phyloP scores from a whole-genome alignment of 2,888 invertebrate genomes.

The Sinodicranocentrus sp. region DNA sequence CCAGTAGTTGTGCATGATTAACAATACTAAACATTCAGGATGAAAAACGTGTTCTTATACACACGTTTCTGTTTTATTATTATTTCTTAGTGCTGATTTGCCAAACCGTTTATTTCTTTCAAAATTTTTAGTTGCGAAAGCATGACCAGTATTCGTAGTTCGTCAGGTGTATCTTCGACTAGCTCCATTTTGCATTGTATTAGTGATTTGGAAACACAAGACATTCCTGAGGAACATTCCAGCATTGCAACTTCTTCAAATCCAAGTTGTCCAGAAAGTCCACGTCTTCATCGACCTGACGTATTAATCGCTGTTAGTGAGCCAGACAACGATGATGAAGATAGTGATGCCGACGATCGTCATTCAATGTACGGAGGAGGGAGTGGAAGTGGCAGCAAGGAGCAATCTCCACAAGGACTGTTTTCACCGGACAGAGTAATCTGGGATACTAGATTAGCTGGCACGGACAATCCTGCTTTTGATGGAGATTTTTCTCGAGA shows the following conservation, averaged over 20 bases:
- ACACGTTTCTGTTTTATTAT: conserved; percentile 38
- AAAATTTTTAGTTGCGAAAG: conserved; percentile 75
- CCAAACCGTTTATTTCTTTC: conserved; percentile 54
- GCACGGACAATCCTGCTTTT: conserved; percentile 66
- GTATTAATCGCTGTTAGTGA: conserved; percentile 74
- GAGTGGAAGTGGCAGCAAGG: conserved; percentile 36
- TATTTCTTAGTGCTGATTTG: conserved; percentile 48
- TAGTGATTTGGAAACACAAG: conserved; percentile 75
- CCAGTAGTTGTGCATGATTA: conserved; percentile 27
- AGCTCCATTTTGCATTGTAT: conserved; percentile 76
- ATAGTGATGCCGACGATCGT: conserved; percentile 48
- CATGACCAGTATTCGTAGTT: conserved; percentile 77
- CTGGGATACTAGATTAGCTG: conserved; percentile 40
- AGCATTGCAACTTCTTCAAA: conserved; percentile 53
- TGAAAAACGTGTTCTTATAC: neutral
- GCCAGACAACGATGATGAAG: conserved; percentile 66
- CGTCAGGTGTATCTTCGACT: conserved; percentile 75
- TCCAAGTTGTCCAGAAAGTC: conserved; percentile 61
- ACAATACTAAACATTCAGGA: conserved; percentile 27
- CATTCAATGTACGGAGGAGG: conserved; percentile 38
- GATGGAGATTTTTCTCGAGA: conserved; percentile 51
- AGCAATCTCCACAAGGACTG: conserved; percentile 33
- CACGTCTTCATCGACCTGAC: conserved; percentile 69
- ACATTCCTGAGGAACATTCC: conserved; percentile 68
- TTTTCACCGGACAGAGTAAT: conserved; percentile 25